These are phyloP conservation scores for Cardinalis cardinalis DNA, from an alignment of 2,113 vertebrate genomes.

Conservation along the genomic window DNA sequence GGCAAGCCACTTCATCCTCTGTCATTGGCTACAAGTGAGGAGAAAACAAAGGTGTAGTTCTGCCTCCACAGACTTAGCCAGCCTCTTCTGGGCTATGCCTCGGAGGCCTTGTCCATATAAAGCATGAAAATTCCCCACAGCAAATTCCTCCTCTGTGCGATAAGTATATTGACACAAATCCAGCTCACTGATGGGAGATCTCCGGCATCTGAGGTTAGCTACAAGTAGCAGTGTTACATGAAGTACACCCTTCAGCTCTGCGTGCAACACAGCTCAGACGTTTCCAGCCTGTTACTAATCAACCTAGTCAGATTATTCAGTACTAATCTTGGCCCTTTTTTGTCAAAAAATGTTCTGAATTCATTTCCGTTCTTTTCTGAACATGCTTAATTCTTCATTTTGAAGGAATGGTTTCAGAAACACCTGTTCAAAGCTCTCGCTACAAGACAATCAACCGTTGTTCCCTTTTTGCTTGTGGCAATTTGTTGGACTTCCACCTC, in stretches of 20 bases:
- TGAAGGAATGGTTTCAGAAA: neutral
- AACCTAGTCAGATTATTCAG: neutral
- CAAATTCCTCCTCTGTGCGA: neutral
- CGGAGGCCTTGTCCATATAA: neutral
- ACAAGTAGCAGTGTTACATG: neutral
- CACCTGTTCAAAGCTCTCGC: neutral
- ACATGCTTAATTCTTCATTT: neutral
- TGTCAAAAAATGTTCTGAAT: neutral
- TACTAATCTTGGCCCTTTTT: neutral
- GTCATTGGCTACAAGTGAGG: neutral
- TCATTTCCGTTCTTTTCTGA: neutral
- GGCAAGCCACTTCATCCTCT: neutral
- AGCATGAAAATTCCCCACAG: neutral
- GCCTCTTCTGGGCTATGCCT: neutral
- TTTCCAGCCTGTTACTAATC: neutral
- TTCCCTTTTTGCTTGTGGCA: conserved; percentile 1
- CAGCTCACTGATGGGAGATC: neutral
- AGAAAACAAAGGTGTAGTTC: neutral
- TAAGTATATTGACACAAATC: conserved; percentile 22
- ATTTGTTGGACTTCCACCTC: neutral
- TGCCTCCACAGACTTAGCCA: neutral
- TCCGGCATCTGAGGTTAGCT: neutral
- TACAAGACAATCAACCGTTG: neutral
- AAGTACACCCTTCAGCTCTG: neutral
- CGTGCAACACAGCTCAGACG: neutral